Base-by-base conservation (phyloP, 2,113 vertebrate species). In the Coptodon rendalli region DNA sequence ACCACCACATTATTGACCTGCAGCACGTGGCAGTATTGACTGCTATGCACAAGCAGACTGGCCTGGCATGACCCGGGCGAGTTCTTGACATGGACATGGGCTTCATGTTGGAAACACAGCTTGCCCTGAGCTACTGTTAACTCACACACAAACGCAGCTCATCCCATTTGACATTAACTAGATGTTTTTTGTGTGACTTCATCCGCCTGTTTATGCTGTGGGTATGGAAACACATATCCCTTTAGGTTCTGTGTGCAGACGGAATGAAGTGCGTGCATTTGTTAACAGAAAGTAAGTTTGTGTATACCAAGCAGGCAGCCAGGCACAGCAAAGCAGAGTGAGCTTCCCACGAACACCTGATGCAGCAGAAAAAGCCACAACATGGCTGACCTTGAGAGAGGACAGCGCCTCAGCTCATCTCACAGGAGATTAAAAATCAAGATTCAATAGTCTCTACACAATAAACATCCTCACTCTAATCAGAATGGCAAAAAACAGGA, bases 371-470 rank as follows among this genome's bases (percentile, higher is more conserved):
- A 78, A 90, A 56, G 22, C 36, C 45, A 80, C 71, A 90, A 94
- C 90, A 89, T 88, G 87, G 83, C 85, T 81, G 87, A 93, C 93
- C 92, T 91, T 92, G 93, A 45, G 81, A 59, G 84, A 89, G 89
- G 86, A 94, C 87, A 27, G 40, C 54, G 80, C 10, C 43, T 81
- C 53, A 43, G 87, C 88, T 86, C 53, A 76, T 88, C 89, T 84
- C 52, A 4, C 29, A 88, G 66, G 82, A 91, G 82, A 93, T 89
- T 86, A 88, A 87, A 88, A 88, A 87, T 81, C 61, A 31, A 81
- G 12, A 80, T 54, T 71, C 57, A 83, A 90, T 1, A 31, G 53
- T 59, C 29, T 45, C 19, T 78, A 61, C 43, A n/a, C 31, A 27
- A 52, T 17, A 71, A 86, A 88, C 29, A 81, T 16, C 38, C n/a